Conservation (phyloP, 2,113 vertebrate genomes). For the Hydrolagus affinis region DNA sequence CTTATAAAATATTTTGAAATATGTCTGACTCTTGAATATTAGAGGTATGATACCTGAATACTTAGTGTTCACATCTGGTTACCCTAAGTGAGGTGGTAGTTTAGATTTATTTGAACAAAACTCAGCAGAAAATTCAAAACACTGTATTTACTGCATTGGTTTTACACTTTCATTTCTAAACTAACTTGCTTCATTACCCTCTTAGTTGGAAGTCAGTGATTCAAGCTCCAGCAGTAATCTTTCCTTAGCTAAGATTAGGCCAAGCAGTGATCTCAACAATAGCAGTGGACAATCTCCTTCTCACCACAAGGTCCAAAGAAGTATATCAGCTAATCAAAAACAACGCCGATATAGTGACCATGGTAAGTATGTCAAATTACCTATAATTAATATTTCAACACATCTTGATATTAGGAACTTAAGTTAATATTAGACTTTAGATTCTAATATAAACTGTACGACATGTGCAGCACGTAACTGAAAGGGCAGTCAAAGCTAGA, state of each 20-base stretch:
- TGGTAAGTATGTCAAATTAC: slow-evolving; percentile 56
- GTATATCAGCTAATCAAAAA: slow-evolving; percentile 85
- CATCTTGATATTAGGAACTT: background rate
- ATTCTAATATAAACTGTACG: too few relatives aligned
- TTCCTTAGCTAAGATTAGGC: slow-evolving; percentile 82
- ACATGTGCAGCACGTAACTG: too few relatives aligned
- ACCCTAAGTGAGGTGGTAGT: too few relatives aligned
- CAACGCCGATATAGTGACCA: slow-evolving; percentile 93
- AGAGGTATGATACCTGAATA: too few relatives aligned
- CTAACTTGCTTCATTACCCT: slow-evolving; percentile 25
- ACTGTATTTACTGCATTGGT: too few relatives aligned
- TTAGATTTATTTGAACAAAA: background rate
- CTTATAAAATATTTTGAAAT: background rate
- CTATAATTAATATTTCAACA: background rate
- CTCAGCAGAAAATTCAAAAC: too few relatives aligned
- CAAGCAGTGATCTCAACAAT: slow-evolving; percentile 85
- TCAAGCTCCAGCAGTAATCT: slow-evolving; percentile 91
- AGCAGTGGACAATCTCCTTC: slow-evolving; percentile 81
- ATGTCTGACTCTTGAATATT: background rate
- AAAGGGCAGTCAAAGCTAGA: too few relatives aligned
- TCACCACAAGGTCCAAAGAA: slow-evolving; percentile 89
- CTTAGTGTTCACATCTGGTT: background rate
- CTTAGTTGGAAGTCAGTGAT: slow-evolving; percentile 80
- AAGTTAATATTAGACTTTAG: slow-evolving; percentile 36
- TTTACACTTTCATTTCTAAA: background rate